Base-by-base conservation (phyloP, 1,140 invertebrate genomes). In the Nasonia longicornis region DNA sequence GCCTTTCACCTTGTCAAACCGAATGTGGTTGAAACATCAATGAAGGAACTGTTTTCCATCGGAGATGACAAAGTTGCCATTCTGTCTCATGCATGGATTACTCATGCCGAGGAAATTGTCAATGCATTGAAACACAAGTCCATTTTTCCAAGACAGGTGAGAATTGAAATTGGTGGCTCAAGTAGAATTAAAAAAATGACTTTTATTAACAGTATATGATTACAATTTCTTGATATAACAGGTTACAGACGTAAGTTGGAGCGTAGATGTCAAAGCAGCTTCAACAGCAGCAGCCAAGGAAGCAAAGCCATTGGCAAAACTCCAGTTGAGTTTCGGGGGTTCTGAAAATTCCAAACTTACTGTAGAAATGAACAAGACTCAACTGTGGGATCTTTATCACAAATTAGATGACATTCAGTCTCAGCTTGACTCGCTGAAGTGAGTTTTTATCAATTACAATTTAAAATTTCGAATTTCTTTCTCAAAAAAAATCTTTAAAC, bases 371-470 rank as follows among this genome's bases (percentile, higher is more conserved):
- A 82, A 89, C 76, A 88, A 87, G 84, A 76, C 84, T 29, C 83
- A 86, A 58, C 82, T 91, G 4, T 84, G 69, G 64, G 84, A 89
- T 42, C 72, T 91, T 6, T 88, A 89, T 83, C 31, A 88, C 12
- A 86, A 86, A 75, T 83, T 90, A 71, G 88, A 90, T 75, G 84
- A 88, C 80, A 90, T 91, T 80, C 89, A 90, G 72, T 76, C 74
- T 11, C 86, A 90, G 48, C 78, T 91, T 22, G 89, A 90, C 84
- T 42, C 87, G 48, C 84, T 90, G n/a, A 88, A 88, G 86, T 87
- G 86, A 85, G 75, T 77, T 58, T 67, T 16, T 79, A 3, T 52
- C 12, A 14, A 69, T 69, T 58, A 6, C 1, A 58, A 29, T 26
- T 77, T 66, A 26, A 35, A 79, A 80, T 70, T 73, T 83, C 52